Conservation (phyloP, 2,113 vertebrate species). For the Tupaia tana region DNA sequence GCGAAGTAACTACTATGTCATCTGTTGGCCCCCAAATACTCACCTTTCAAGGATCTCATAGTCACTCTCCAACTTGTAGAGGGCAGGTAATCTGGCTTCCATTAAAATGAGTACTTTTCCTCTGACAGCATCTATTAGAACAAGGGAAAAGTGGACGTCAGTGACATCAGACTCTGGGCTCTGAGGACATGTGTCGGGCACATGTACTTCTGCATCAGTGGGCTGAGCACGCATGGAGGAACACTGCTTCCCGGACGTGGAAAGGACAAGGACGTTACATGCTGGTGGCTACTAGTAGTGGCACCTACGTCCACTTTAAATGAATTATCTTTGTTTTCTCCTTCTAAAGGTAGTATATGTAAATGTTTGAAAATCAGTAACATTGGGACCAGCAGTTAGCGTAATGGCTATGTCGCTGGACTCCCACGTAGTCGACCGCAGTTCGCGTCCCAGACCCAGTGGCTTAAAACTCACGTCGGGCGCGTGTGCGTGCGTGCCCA, state of each 20-base stretch:
- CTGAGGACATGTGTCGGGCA: not conserved
- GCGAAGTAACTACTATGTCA: too few relatives aligned
- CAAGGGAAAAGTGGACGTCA: not conserved
- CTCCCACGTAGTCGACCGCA: too few relatives aligned
- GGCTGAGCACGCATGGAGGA: not conserved
- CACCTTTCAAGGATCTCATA: constrained; percentile 95
- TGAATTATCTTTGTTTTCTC: constrained; percentile 26
- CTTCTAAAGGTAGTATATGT: not conserved
- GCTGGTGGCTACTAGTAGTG: not conserved
- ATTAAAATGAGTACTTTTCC: constrained; percentile 94
- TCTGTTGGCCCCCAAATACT: constrained; percentile 44
- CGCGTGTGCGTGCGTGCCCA: too few relatives aligned
- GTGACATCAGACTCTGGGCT: not conserved
- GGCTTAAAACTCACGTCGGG: too few relatives aligned
- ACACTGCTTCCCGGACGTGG: not conserved
- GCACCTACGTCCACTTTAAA: not conserved
- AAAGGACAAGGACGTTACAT: not conserved
- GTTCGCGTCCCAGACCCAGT: too few relatives aligned
- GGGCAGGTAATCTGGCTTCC: constrained; percentile 94
- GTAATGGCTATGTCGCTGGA: too few relatives aligned
- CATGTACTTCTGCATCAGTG: not conserved
- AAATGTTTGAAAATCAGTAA: not conserved
- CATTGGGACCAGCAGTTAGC: too few relatives aligned
- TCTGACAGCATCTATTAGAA: constrained; percentile 89
- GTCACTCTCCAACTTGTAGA: constrained; percentile 95